phyloP scores from a whole-genome alignment of 1,140 invertebrate species.

The Bombus pyrosoma region DNA sequence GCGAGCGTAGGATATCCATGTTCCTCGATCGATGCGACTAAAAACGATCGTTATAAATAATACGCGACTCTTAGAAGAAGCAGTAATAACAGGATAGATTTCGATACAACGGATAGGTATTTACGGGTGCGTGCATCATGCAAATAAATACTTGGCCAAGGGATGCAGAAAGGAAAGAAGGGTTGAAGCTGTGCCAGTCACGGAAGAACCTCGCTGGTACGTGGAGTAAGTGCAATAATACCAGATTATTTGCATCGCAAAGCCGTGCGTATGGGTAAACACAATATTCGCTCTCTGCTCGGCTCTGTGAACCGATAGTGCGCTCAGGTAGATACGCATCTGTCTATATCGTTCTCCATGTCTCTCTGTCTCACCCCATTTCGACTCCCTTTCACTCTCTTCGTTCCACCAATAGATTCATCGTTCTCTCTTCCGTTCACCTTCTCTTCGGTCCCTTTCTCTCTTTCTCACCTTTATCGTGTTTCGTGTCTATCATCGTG shows the following conservation, averaged over 20 bases:
- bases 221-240: constrained; percentile 82
- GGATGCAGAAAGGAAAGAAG: constrained; percentile 47
- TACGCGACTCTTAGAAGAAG: background rate
- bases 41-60: background rate
- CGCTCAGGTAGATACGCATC: constrained; percentile 72
- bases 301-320: constrained; percentile 80
- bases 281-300: constrained; percentile 82
- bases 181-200: constrained; percentile 38
- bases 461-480: constrained; percentile 31
- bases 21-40: background rate
- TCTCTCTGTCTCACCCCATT: constrained; percentile 4
- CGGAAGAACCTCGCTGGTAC: constrained; percentile 56
- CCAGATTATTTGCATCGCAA: constrained; percentile 83
- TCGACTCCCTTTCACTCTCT: constrained; percentile 3
- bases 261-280: constrained; percentile 82
- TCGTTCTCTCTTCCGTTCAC: constrained; percentile 3
- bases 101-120: background rate
- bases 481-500: constrained; percentile 21
- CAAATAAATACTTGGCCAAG: constrained; percentile 46
- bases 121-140: background rate
- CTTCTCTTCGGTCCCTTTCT: constrained; percentile 9
- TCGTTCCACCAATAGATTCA: background rate
- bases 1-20: background rate
- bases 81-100: constrained; percentile 31
- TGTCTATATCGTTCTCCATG: constrained; percentile 40